Evolutionary conservation across 2,797 vertebrate genomes (phyloP).

Genomic region (Gymnoscopelus microlampas): DNA sequence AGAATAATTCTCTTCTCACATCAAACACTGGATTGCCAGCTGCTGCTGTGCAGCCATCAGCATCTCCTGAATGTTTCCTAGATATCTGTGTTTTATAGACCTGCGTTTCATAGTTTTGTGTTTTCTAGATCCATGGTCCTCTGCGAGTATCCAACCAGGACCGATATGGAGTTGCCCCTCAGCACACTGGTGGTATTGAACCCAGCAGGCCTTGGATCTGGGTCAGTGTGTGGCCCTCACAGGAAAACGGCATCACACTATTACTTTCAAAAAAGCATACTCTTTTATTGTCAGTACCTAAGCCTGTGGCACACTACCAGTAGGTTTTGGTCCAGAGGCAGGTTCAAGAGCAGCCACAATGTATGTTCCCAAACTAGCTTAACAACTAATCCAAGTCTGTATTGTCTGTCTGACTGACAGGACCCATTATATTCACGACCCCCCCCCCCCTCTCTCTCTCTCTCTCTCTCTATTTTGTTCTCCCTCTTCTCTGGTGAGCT

Average conservation of each 20-base stretch:
- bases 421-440: constrained; percentile 27
- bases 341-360: constrained; percentile 21
- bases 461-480: constrained; percentile 18
- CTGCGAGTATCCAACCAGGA: constrained; percentile 29
- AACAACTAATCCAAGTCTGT: constrained; percentile 3
- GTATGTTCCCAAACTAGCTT: constrained; percentile 12
- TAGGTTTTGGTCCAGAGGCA: constrained; percentile 13
- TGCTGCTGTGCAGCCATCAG: constrained; percentile 25
- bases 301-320: constrained; percentile 35
- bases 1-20: constrained; percentile 11
- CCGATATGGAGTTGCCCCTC: not conserved
- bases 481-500: constrained; percentile 56
- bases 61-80: constrained; percentile 62
- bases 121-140: constrained; percentile 58
- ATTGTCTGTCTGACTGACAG: constrained; percentile 33
- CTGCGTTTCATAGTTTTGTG: constrained; percentile 41
- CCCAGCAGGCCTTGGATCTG: not conserved
- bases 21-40: constrained; percentile 24
- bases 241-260: constrained; percentile 18
- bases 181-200: not conserved
- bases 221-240: not conserved
- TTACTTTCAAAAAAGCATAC: constrained; percentile 14
- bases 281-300: constrained; percentile 11
- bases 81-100: constrained; percentile 50
- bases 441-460: constrained; percentile 1